Base-by-base conservation (phyloP, 1,140 invertebrate species). In the Diploscapter pachys region DNA sequence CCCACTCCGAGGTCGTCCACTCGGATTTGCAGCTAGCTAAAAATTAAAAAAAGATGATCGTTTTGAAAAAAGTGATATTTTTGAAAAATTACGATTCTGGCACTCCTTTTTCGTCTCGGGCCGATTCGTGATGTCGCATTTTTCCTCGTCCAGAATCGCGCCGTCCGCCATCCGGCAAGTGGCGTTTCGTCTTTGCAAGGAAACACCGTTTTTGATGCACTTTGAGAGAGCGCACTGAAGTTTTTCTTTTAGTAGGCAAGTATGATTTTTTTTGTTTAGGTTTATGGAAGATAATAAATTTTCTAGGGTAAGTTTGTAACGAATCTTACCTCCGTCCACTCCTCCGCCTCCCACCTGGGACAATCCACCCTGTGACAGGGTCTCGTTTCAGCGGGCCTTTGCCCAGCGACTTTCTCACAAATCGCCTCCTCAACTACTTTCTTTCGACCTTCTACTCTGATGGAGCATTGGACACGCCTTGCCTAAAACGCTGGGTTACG, bases 111-210 rank as follows among this genome's bases (percentile, higher is more conserved):
- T 77, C n/a, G 82, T 79, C 69, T 85, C 81, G 52, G 83, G 83
- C 56, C 83, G 8, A 59, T 61, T 79, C 53, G 79, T 80, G 6
- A 80, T 76, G 74, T 83, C 80, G 68, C 83, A 84, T 13, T 76
- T 57, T 5, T 57, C 56, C 54, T 66, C 76, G 53, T 85, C 82
- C 56, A 79, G 76, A 54, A 70, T 62, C 11, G 84, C 85, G 54
- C 78, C 80, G 73, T 84, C 85, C 6, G 57, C 56, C 64, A 76
- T 85, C 13, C 76, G 64, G 68, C 83, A 84, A 56, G 75, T 72
- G 11, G 81, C 74, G 11, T 82, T 73, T 55, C 82, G 67, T 57
- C 72, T 56, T 73, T 79, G 74, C 57, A 69, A 67, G 11, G 73
- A 65, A 65, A 74, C 55, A 52, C 64, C 64, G 53, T 64, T 65